Evolutionary conservation across 2,888 invertebrate genomes (phyloP).

Genomic region (Athalia circularis): DNA sequence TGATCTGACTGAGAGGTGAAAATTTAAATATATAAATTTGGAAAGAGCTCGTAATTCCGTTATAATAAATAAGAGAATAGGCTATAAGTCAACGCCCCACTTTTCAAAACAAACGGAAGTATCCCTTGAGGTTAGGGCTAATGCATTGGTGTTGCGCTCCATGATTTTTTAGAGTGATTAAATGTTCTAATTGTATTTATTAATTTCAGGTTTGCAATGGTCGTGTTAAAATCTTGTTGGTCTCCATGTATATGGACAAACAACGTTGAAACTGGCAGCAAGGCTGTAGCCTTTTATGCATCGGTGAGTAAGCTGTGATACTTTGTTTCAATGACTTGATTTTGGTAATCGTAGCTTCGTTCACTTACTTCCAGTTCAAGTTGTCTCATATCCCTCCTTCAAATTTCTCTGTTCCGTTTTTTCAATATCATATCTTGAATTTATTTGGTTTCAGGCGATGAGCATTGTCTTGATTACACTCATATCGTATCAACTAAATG

Average conservation of each 20-base stretch:
- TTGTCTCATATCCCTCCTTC: neutral
- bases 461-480: constrained; percentile 85
- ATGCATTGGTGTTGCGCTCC: neutral
- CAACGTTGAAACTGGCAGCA: constrained; percentile 84
- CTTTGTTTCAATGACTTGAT: neutral
- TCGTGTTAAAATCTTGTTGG: constrained; percentile 87
- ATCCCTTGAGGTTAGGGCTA: constrained; percentile 48
- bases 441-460: constrained; percentile 76
- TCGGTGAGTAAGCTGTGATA: constrained; percentile 72
- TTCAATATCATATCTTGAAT: neutral
- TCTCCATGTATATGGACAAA: constrained; percentile 92
- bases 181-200: neutral
- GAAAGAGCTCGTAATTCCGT: too few relatives aligned
- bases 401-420: neutral
- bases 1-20: neutral
- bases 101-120: constrained; percentile 51
- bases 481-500: constrained; percentile 85
- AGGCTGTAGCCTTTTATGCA: constrained; percentile 88
- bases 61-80: neutral
- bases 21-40: too few relatives aligned
- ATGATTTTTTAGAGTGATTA: too few relatives aligned
- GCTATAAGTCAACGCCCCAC: constrained; percentile 55
- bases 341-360: neutral
- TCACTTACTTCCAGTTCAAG: neutral
- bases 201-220: constrained; percentile 76